phyloP scores from a whole-genome alignment of 2,797 vertebrate genomes.

The Pithecia hirsuta region DNA sequence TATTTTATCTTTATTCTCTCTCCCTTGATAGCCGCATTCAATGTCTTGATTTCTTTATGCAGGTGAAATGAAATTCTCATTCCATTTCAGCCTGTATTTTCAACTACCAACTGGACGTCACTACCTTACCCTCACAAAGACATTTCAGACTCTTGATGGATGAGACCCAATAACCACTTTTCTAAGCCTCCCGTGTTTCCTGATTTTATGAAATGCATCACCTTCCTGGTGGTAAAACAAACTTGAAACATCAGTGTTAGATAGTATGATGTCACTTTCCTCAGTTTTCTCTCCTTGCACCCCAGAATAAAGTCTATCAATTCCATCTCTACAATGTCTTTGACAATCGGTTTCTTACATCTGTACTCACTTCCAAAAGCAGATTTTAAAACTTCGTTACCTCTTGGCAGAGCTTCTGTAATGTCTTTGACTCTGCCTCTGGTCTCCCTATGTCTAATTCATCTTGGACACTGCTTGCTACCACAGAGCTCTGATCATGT shows the following conservation, averaged over 20 bases:
- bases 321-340: background rate
- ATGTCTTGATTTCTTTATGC: background rate
- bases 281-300: background rate
- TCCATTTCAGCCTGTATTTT: background rate
- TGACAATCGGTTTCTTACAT: background rate
- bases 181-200: background rate
- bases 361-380: background rate
- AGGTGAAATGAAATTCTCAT: background rate
- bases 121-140: background rate
- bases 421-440: background rate
- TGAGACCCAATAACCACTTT: background rate
- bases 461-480: background rate
- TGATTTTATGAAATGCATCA: background rate
- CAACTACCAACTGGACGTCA: background rate
- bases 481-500: background rate
- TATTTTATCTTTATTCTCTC: background rate
- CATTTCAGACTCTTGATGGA: background rate
- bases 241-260: background rate
- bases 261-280: background rate
- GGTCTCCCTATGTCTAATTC: background rate
- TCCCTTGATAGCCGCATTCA: background rate
- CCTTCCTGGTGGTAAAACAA: background rate
- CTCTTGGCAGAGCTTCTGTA: background rate
- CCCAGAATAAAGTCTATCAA: background rate
- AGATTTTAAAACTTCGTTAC: no score